These are phyloP conservation scores for Microcebus jonahi DNA, from an alignment of 2,113 vertebrate species.

Conservation along the genomic window DNA sequence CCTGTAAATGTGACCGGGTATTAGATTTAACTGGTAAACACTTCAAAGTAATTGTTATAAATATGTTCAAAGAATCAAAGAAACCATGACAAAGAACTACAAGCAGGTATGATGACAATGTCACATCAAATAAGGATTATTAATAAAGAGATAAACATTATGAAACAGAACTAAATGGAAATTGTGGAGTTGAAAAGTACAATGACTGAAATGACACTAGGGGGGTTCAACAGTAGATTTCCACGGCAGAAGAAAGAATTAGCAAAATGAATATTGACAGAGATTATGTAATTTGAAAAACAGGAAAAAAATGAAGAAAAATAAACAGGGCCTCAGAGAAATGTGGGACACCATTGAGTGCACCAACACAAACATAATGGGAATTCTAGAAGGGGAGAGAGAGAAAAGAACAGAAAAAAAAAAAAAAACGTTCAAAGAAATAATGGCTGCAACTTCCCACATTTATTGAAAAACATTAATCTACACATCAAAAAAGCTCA, in stretches of 20 bases:
- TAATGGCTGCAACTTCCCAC: neutral
- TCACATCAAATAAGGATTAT: neutral
- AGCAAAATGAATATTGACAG: neutral
- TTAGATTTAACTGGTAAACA: neutral
- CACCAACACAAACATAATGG: neutral
- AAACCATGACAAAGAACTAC: neutral
- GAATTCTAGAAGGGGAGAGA: neutral
- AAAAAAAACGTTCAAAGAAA: neutral
- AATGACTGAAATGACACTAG: neutral
- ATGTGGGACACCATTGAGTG: neutral
- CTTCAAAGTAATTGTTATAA: neutral
- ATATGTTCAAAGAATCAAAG: neutral
- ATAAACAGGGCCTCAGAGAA: neutral
- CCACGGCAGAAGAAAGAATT: neutral
- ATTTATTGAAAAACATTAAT: neutral
- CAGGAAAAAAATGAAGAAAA: neutral
- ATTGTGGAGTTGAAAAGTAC: neutral
- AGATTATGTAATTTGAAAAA: neutral
- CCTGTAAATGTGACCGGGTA: neutral
- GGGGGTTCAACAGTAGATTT: neutral
- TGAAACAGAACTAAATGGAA: neutral
- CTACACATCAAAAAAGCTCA: neutral
- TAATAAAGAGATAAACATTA: neutral
- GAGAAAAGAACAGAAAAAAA: neutral
- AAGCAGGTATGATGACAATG: neutral